phyloP scores from a whole-genome alignment of 2,113 vertebrate genomes.

The Clarias magur region DNA sequence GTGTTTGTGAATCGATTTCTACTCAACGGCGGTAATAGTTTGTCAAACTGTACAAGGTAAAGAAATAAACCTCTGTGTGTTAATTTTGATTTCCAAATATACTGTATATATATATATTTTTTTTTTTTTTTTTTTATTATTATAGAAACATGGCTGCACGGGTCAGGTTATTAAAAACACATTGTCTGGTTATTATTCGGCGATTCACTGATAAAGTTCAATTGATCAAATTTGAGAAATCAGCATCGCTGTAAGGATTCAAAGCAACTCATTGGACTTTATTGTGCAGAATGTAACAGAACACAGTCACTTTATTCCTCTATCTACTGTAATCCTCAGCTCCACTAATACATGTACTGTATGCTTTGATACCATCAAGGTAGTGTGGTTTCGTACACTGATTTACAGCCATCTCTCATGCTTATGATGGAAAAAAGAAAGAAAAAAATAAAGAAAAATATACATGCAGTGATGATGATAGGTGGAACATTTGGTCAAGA shows the following conservation, averaged over 20 bases:
- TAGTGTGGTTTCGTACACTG: too few species aligned
- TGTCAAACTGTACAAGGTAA: neutral
- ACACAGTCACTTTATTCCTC: neutral
- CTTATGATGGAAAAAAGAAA: too few species aligned
- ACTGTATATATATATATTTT: too few species aligned
- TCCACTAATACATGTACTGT: too few species aligned
- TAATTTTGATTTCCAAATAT: neutral
- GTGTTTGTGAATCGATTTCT: neutral
- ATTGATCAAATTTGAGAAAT: neutral
- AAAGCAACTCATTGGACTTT: neutral
- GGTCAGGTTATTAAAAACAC: neutral
- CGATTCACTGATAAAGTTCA: neutral
- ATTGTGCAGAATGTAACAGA: too few species aligned
- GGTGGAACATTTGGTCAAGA: too few species aligned
- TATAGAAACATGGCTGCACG: neutral
- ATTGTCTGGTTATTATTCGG: neutral
- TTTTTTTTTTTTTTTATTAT: neutral
- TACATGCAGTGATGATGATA: too few species aligned
- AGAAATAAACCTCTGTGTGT: neutral
- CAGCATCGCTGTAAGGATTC: neutral
- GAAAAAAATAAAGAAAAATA: too few species aligned
- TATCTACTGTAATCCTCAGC: too few species aligned
- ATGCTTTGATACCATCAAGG: too few species aligned
- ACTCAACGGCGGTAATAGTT: neutral
- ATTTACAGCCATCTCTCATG: too few species aligned